Base-by-base conservation (phyloP, 2,797 vertebrate species). In the Tenualosa thibaudeaui region DNA sequence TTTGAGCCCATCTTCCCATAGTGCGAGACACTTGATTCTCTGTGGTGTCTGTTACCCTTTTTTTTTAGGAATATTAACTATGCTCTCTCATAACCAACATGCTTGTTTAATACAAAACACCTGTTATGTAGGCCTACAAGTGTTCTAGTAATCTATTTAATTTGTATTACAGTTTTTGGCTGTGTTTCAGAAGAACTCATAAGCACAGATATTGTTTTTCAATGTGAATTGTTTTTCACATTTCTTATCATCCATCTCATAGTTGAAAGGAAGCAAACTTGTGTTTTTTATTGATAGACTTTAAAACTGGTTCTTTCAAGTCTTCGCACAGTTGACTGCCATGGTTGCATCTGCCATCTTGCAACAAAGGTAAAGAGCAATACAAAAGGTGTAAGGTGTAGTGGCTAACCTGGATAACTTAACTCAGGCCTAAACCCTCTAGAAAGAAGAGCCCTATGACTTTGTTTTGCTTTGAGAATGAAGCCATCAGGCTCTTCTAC, bases 1-100 rank as follows among this genome's bases (percentile, higher is more conserved):
- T 95, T 92, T 94, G 92, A 94, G 94, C 89, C 71, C 19, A 10
- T 84, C 86, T 90, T 93, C 92, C 93, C 88, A 89, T 89, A 90
- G 92, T 91, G 87, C 86, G 89, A 91, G 89, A 90, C 89, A 89
- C 88, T 86, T 93, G 84, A 91, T 84, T 85, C 90, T 89, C 87
- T 88, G 86, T 87, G 91, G 90, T 93, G 92, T 93, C 91, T 90
- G 84, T 86, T 88, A 89, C 89, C 86, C 62, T 13, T 93, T 93
- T 93, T 93, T 93, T 93, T 93, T 93, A 93, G 91, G 90, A 93
- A 90, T 87, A 83, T 89, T 82, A 78, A 88, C 86, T 68, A 37
- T 12, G 26, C 62, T 19, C 10, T 65, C 60, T 65, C 24, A 68
- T 12, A 68, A 37, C 62, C 26, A 68, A 37, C 62, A 68, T 68